Evolutionary conservation across 2,888 invertebrate genomes (phyloP).

Genomic region (Nasonia oneida): DNA sequence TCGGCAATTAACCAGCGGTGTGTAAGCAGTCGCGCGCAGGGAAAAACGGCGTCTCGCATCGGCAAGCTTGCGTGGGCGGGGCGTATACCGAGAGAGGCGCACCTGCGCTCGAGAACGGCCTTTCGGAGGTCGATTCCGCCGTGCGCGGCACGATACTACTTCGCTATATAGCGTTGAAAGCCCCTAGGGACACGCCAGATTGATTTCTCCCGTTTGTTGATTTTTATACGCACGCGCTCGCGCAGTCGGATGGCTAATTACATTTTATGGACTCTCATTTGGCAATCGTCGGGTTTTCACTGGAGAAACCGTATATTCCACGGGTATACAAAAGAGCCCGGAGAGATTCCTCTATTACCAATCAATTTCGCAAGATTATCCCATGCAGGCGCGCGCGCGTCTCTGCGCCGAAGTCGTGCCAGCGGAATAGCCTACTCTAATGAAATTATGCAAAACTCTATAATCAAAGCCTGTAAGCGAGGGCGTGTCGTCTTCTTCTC

Average conservation of each 20-base stretch:
- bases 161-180: not conserved
- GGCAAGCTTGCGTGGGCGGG: conserved; percentile 31
- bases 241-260: not conserved
- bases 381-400: not conserved
- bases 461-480: conserved; percentile 43
- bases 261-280: not conserved
- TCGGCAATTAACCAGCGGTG: conserved; percentile 27
- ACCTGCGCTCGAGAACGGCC: conserved; percentile 17
- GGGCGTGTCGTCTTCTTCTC: conserved; percentile 32
- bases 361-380: conserved; percentile 50
- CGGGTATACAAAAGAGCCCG: not conserved
- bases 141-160: not conserved
- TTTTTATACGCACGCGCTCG: not conserved
- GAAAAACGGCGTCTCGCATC: conserved; percentile 11
- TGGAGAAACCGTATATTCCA: not conserved
- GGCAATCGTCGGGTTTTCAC: not conserved
- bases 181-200: not conserved
- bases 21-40: not conserved
- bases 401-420: not conserved
- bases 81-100: not conserved
- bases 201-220: not conserved
- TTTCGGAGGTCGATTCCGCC: not conserved
- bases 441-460: conserved; percentile 56
- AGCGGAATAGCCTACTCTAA: conserved; percentile 23
- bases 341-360: conserved; percentile 37